These are phyloP conservation scores for Dromaius novaehollandiae DNA, from an alignment of 2,113 vertebrate species.

Conservation along the genomic window DNA sequence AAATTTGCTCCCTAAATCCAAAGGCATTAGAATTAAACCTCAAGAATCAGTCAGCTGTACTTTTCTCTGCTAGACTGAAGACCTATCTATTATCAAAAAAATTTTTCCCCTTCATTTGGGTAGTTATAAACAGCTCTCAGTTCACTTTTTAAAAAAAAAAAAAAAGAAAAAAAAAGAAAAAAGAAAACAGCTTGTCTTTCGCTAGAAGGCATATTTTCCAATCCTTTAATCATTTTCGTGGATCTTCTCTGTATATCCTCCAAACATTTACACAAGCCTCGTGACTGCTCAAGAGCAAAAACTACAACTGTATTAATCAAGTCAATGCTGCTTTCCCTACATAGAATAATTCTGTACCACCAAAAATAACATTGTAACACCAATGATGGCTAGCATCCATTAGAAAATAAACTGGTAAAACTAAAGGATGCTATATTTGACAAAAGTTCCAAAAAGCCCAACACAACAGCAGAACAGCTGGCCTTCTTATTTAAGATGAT, in stretches of 20 bases:
- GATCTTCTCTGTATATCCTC: background rate
- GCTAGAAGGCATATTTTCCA: background rate
- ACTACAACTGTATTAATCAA: background rate
- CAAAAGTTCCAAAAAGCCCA: background rate
- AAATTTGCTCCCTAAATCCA: background rate
- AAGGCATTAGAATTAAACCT: background rate
- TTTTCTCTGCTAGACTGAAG: background rate
- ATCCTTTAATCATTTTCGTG: background rate
- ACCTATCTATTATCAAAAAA: background rate
- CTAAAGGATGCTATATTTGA: background rate
- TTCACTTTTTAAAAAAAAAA: background rate
- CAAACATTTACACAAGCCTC: background rate
- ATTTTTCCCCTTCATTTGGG: background rate
- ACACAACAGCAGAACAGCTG: background rate
- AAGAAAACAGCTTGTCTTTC: background rate
- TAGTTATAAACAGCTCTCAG: background rate
- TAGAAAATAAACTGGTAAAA: background rate
- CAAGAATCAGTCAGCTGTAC: background rate
- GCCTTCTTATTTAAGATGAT: background rate
- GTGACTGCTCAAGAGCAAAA: background rate
- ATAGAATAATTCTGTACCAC: background rate
- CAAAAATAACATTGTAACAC: background rate
- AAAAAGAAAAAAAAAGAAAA: too few relatives aligned
- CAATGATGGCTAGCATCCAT: background rate
- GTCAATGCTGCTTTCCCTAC: background rate